Conservation (phyloP, 1,140 invertebrate genomes). For the Liolophura sinensis region DNA sequence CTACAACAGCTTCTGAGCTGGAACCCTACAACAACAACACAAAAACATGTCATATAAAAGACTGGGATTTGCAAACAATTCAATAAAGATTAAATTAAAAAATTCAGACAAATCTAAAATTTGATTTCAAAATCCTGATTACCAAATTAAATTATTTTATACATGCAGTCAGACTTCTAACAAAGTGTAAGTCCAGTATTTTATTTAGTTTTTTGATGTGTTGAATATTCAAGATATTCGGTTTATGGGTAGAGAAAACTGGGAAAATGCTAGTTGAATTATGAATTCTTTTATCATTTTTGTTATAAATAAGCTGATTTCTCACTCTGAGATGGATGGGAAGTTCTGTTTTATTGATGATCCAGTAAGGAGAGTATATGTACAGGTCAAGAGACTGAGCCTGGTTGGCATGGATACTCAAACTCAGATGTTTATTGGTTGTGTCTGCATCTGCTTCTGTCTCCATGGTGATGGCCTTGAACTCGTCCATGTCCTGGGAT, state of each 20-base stretch:
- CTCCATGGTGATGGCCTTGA: constrained; percentile 66
- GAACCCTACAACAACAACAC: constrained; percentile 64
- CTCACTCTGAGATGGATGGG: constrained; percentile 71
- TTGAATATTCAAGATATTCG: too few relatives aligned
- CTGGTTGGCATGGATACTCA: constrained; percentile 65
- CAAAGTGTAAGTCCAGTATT: too few relatives aligned
- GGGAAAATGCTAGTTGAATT: too few relatives aligned
- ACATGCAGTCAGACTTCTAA: too few relatives aligned
- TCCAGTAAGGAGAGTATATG: constrained; percentile 56
- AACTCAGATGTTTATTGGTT: constrained; percentile 66
- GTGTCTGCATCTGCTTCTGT: constrained; percentile 68
- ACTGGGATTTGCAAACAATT: neutral
- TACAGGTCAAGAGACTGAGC: constrained; percentile 64
- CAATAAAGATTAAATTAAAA: neutral
- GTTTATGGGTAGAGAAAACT: too few relatives aligned
- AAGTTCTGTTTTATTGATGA: constrained; percentile 56
- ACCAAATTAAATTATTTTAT: too few relatives aligned
- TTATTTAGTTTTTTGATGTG: too few relatives aligned
- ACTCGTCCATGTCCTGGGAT: constrained; percentile 70
- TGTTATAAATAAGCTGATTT: constrained; percentile 7
- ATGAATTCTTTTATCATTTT: too few relatives aligned
- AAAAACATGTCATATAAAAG: neutral
- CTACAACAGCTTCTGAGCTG: constrained; percentile 69
- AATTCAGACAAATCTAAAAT: too few relatives aligned
- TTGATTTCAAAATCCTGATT: too few relatives aligned